phyloP scores from a whole-genome alignment of 2,113 vertebrate genomes.

The Muntiacus muntjak region DNA sequence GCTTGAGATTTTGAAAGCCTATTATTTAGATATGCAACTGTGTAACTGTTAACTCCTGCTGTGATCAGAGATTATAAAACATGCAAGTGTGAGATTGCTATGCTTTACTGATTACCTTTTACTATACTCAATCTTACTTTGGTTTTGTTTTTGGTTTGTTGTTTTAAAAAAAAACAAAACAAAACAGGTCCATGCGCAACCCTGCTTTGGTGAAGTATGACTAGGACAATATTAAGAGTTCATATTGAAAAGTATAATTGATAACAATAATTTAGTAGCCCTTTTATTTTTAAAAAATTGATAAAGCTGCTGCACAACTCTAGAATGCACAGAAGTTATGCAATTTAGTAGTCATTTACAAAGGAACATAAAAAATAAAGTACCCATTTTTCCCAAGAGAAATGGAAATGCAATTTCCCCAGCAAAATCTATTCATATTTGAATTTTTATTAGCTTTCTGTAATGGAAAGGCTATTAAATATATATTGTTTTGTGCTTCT shows the following conservation, averaged over 20 bases:
- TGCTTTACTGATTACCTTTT: constrained; percentile 65
- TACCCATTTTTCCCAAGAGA: constrained; percentile 63
- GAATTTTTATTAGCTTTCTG: constrained; percentile 68
- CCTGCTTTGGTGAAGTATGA: not conserved
- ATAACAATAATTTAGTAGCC: constrained; percentile 32
- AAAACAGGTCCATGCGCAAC: constrained; percentile 53
- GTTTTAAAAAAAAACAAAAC: not conserved
- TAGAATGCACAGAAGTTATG: constrained; percentile 26
- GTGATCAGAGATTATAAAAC: constrained; percentile 70
- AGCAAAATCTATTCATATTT: constrained; percentile 53
- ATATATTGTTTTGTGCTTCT: constrained; percentile 56
- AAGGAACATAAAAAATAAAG: constrained; percentile 57
- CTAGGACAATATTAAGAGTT: constrained; percentile 24
- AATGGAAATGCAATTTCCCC: constrained; percentile 64
- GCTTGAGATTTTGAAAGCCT: constrained; percentile 64
- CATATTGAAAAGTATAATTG: constrained; percentile 50
- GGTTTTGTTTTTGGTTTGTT: not conserved
- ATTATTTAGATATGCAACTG: constrained; percentile 53
- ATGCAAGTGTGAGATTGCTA: constrained; percentile 49
- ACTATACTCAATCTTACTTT: constrained; percentile 65
- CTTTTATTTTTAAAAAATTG: constrained; percentile 29
- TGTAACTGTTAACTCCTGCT: constrained; percentile 55
- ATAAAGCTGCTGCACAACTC: not conserved
- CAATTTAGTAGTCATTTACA: constrained; percentile 52
- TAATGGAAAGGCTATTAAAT: constrained; percentile 64